Evolutionary conservation across 2,797 vertebrate species (phyloP), one percentile per base, ranked within the genome.

Genomic region (Protosalanx chinensis): DNA sequence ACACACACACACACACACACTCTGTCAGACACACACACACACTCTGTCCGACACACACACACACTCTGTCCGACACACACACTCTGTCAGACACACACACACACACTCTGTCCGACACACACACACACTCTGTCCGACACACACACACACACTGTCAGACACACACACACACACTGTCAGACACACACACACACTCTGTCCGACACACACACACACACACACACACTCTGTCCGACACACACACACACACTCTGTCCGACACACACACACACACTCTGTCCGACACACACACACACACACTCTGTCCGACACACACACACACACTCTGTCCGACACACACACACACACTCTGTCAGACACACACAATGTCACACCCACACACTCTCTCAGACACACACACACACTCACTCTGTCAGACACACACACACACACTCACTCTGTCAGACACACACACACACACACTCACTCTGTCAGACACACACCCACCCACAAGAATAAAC

Each of bases 241-340:
- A 27, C 23, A 62, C 41, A 35, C 65, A 53, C 72, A 62, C 30
- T 1, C 23, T 27, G 23, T 27, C 23, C 1, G 23, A 27, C 23
- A 27, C 23, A 73, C 27, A 23, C 53, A 33, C 46, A 30, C n/a
- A n/a, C 65, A 32, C 49, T 33, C 49, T n/a, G n/a, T n/a, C n/a
- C n/a, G 56, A 32, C 29, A 53, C 60, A 32, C 69, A 71, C 69
- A 63, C 58, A 62, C 41, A 35, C 65, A 53, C 72, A 61, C 30
- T n/a, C n/a, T 27, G 23, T 27, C 23, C n/a, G n/a, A n/a, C n/a
- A n/a, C n/a, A 72, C 27, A 23, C 53, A 33, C 46, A 30, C 65
- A 32, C 46, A 56, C 49, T 56, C 49, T 18, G 29, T 23, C 67
- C 37, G n/a, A 60, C 32, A 41, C 68, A 70, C 51, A 65, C 71